Base-by-base conservation (phyloP, 2,113 vertebrate genomes). In the Chrysemys picta region DNA sequence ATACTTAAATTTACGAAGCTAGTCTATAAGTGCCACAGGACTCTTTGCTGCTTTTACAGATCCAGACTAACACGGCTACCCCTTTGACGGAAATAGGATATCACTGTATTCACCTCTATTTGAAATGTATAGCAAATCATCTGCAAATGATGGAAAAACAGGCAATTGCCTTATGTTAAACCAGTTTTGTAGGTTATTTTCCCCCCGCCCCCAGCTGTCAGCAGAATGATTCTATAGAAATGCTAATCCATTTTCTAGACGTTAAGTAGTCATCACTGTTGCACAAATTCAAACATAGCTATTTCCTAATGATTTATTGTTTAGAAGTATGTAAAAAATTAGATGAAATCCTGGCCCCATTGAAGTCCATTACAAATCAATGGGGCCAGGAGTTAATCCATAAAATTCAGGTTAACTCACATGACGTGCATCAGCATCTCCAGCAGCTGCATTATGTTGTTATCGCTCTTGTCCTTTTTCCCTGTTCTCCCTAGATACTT, bases 251-350 rank as follows among this genome's bases (percentile, higher is more conserved):
- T 91, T 82, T 95, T 80, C 87, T 94, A 38, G 3, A 1, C 83
- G 92, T 95, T 89, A 94, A 95, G 82, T 90, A 90, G 88, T 95
- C 62, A 88, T 53, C 4, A 76, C 25, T 82, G 56, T 62, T 95
- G 87, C 89, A 84, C 53, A 75, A 62, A 93, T 90, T 95, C 85
- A 89, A 91, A 53, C 8, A 6, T 25, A 22, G 9, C 29, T 91
- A 78, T 90, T 94, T 49, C 93, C 82, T 88, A 82, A 90, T 72
- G 76, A 84, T 93, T 50, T 59, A 31, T 31, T 31, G 57, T 11
- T 62, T 62, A 31, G 11, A 21, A 88, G 52, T 62, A 35, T 53
- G 52, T 56, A 62, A 50, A 59, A 94, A 96, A 95, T 1, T 5
- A 49, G 38, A 38, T 93, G 85, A 85, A 94, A 84, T 72, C 56